Percentiles rank a stretch among this genome's conserved stretches.
phyloP scores from a whole-genome alignment of 2,113 vertebrate species.

The Oncorhynchus tshawytscha region DNA sequence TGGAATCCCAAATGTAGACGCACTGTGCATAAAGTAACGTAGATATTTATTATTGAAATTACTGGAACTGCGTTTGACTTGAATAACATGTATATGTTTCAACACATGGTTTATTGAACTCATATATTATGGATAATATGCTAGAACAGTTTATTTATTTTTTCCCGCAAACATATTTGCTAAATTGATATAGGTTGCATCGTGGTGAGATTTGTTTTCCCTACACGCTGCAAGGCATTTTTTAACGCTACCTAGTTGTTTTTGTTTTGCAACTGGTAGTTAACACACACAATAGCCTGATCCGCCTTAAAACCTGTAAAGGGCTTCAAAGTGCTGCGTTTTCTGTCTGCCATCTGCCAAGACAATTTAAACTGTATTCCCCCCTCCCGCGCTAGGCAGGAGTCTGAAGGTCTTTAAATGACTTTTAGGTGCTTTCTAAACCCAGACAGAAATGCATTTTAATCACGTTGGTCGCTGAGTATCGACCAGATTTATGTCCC shows the following conservation, averaged over 20 bases:
- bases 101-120: no score
- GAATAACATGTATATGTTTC: no score
- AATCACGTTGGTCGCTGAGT: neutral
- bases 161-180: no score
- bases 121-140: no score
- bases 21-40: no score
- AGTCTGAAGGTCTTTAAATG: neutral
- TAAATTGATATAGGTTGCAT: no score
- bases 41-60: no score
- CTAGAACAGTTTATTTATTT: no score
- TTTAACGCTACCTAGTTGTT: neutral
- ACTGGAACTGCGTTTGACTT: no score
- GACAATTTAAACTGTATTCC: constrained; percentile 1
- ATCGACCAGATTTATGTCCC: neutral
- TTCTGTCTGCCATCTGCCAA: constrained; percentile 60
- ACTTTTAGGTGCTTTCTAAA: neutral
- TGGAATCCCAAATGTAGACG: no score
- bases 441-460: neutral
- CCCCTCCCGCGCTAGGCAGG: neutral
- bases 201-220: no score
- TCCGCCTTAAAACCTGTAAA: constrained; percentile 56
- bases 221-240: neutral
- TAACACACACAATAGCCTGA: constrained; percentile 44
- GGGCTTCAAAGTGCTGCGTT: constrained; percentile 46
- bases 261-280: constrained; percentile 9